These are phyloP conservation scores for Arrhopalites spinosus DNA, from an alignment of 2,888 invertebrate genomes.

Conservation along the genomic window DNA sequence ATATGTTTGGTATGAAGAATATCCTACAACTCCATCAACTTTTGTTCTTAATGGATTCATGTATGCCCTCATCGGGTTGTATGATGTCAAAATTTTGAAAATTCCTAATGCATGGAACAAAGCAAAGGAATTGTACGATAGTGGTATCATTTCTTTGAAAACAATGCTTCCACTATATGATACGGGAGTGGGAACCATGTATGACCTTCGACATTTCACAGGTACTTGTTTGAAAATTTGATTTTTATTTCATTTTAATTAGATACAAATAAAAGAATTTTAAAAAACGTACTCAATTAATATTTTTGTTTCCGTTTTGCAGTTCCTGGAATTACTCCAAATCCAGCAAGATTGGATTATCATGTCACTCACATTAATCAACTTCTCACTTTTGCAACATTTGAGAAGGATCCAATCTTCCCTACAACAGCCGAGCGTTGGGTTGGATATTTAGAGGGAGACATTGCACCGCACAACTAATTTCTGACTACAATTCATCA, in stretches of 20 bases:
- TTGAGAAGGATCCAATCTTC: conserved; percentile 75
- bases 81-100: conserved; percentile 86
- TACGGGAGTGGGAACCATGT: conserved; percentile 92
- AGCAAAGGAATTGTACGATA: conserved; percentile 76
- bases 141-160: conserved; percentile 85
- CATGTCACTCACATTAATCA: conserved; percentile 88
- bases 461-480: conserved; percentile 90
- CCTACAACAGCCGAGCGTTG: conserved; percentile 85
- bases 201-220: conserved; percentile 88
- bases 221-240: neutral
- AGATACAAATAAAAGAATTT: neutral
- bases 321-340: conserved; percentile 79
- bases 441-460: conserved; percentile 96
- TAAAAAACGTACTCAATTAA: neutral
- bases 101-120: conserved; percentile 70
- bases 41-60: conserved; percentile 99
- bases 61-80: conserved; percentile 87
- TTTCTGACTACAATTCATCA: neutral
- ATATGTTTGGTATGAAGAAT: conserved; percentile 96
- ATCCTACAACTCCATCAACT: conserved; percentile 91
- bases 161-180: conserved; percentile 88
- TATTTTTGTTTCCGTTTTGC: conserved; percentile 58
- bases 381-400: conserved; percentile 55
- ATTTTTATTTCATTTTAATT: neutral
- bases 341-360: conserved; percentile 97